Percentiles rank a stretch among this genome's conserved stretches.
phyloP scores from a whole-genome alignment of 92 coral and sea anemone genomes.

The Pocillopora meandrina region DNA sequence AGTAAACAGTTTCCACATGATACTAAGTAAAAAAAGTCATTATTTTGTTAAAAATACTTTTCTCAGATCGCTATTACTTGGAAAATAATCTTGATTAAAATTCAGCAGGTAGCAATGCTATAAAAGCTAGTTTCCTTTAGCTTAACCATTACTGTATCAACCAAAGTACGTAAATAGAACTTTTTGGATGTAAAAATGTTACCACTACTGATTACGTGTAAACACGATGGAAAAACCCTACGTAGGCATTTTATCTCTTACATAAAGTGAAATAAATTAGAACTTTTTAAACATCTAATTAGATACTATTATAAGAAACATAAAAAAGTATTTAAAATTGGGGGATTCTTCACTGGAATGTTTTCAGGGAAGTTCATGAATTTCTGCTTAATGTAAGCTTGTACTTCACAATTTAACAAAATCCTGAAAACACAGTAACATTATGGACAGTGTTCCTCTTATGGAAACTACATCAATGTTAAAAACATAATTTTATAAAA shows the following conservation, averaged over 20 bases:
- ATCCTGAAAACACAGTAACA: constrained; percentile 7
- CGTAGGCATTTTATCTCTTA: neutral
- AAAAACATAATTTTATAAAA: constrained; percentile 34
- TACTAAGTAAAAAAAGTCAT: too few species aligned
- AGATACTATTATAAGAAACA: neutral
- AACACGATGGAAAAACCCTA: neutral
- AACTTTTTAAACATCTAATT: neutral
- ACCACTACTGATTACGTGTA: too few species aligned
- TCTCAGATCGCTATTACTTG: neutral
- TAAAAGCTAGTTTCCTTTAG: constrained; percentile 13
- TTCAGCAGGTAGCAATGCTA: neutral
- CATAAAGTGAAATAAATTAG: too few species aligned
- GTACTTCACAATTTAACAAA: constrained; percentile 14
- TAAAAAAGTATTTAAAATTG: neutral
- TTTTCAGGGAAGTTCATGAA: neutral
- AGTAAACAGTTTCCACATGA: too few species aligned
- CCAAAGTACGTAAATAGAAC: neutral
- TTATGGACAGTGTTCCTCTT: constrained; percentile 19
- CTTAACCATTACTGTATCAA: too few species aligned
- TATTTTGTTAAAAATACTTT: neutral
- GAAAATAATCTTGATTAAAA: neutral
- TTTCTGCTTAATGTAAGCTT: constrained; percentile 47
- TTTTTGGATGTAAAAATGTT: neutral
- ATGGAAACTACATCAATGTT: constrained; percentile 50
- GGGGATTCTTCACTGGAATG: neutral